phyloP scores from a whole-genome alignment of 2,797 vertebrate genomes.

The Philypnodon macrostomus region DNA sequence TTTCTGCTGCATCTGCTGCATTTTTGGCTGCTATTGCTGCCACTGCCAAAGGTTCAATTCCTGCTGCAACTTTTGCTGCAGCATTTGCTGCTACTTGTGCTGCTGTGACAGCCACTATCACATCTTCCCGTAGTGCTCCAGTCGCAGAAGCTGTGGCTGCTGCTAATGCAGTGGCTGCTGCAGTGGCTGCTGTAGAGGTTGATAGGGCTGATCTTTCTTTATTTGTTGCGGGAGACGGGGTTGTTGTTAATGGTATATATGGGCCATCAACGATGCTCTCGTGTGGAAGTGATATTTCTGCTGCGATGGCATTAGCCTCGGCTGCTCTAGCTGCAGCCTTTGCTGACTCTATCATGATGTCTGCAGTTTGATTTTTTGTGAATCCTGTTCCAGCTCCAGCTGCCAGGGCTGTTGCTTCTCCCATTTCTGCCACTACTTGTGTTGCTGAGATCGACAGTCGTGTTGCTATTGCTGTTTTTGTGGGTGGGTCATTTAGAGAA shows the following conservation, averaged over 20 bases:
- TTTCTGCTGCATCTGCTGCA: slow-evolving; percentile 13
- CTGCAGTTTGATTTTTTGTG: background rate
- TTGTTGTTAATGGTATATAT: background rate
- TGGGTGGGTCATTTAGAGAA: background rate
- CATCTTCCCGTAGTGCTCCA: background rate
- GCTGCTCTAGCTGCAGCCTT: slow-evolving; percentile 6
- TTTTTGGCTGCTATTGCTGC: background rate
- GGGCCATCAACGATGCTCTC: fast-evolving
- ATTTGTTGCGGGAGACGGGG: background rate
- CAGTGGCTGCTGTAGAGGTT: slow-evolving; percentile 12
- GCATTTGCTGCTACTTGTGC: slow-evolving; percentile 7
- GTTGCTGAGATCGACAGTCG: slow-evolving; percentile 10
- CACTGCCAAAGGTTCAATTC: fast-evolving
- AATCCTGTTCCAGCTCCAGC: slow-evolving; percentile 4
- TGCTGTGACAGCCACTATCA: background rate
- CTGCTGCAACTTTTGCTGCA: background rate
- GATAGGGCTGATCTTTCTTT: background rate
- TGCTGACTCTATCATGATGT: background rate
- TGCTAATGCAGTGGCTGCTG: slow-evolving; percentile 17
- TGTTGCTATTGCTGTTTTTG: background rate
- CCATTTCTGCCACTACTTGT: slow-evolving; percentile 5
- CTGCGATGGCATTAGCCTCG: slow-evolving; percentile 1
- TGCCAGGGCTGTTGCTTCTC: slow-evolving; percentile 4
- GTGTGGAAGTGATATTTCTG: slow-evolving; percentile 7
- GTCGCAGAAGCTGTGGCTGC: slow-evolving; percentile 10